phyloP scores from a whole-genome alignment of 2,888 invertebrate species.

The Lamproptera curius region DNA sequence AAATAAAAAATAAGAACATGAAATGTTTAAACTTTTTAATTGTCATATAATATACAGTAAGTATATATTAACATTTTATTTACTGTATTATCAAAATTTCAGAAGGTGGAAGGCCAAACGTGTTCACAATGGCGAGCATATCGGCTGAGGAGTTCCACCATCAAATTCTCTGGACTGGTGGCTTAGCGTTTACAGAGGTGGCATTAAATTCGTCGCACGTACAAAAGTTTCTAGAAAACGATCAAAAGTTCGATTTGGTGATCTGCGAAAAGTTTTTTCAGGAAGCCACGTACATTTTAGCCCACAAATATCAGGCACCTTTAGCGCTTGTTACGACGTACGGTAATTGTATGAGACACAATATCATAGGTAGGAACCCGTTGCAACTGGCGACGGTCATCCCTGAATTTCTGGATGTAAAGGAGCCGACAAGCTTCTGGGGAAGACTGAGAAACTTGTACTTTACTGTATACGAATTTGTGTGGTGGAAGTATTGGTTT shows the following conservation, averaged over 20 bases:
- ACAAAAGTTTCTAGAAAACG: conserved; percentile 43
- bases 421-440: conserved; percentile 72
- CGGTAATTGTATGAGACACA: conserved; percentile 65
- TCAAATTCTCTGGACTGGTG: conserved; percentile 54
- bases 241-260: conserved; percentile 63
- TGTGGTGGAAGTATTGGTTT: conserved; percentile 60
- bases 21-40: no score
- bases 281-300: conserved; percentile 62
- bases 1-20: no score
- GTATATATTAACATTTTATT: no score
- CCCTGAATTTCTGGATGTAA: conserved; percentile 52
- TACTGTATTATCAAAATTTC: no score
- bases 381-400: conserved; percentile 57
- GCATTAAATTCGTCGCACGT: conserved; percentile 52
- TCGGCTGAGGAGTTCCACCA: conserved; percentile 56
- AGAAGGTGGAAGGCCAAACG: conserved; percentile 57
- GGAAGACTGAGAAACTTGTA: conserved; percentile 71
- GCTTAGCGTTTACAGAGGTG: conserved; percentile 52
- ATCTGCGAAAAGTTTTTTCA: conserved; percentile 69
- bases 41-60: no score
- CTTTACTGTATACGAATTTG: conserved; percentile 55
- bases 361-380: conserved; percentile 55
- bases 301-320: conserved; percentile 66
- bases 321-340: conserved; percentile 56
- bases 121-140: conserved; percentile 55